Conservation (phyloP, 2,888 invertebrate genomes). For the Melinaea marsaeus region DNA sequence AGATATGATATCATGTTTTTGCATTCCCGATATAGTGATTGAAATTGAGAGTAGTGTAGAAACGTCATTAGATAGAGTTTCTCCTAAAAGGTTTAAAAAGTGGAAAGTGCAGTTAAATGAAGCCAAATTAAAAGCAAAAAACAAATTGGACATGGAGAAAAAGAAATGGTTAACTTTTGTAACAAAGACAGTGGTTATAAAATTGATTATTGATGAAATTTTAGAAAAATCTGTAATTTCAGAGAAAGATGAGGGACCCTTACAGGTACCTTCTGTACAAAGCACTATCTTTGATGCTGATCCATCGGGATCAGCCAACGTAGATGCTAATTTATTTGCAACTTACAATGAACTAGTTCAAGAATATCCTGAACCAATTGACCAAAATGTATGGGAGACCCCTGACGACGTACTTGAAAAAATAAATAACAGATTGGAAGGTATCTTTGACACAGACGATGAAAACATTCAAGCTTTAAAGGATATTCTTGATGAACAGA, state of each 20-base stretch:
- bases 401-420: slow-evolving; percentile 65
- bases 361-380: slow-evolving; percentile 69
- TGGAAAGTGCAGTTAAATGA: slow-evolving; percentile 65
- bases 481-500: slow-evolving; percentile 56
- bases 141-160: slow-evolving; percentile 42
- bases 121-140: slow-evolving; percentile 48
- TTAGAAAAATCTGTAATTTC: slow-evolving; percentile 38
- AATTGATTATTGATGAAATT: slow-evolving; percentile 56
- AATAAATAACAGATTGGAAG: slow-evolving; percentile 64
- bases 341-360: slow-evolving; percentile 57
- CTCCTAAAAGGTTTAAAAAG: slow-evolving; percentile 48
- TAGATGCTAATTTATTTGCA: slow-evolving; percentile 57
- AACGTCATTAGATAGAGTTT: slow-evolving; percentile 48
- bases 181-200: slow-evolving; percentile 48
- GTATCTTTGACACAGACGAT: slow-evolving; percentile 62
- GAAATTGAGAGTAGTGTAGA: slow-evolving; percentile 63
- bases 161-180: slow-evolving; percentile 52
- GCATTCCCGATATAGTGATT: slow-evolving; percentile 79
- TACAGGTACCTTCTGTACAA: slow-evolving; percentile 39
- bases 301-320: slow-evolving; percentile 50
- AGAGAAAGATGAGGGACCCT: slow-evolving; percentile 33
- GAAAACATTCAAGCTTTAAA: slow-evolving; percentile 60
- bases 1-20: slow-evolving; percentile 66
- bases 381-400: slow-evolving; percentile 69
- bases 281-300: slow-evolving; percentile 71